Evolutionary conservation across 2,888 invertebrate genomes (phyloP).

Genomic region (Drosophila buzzatii): DNA sequence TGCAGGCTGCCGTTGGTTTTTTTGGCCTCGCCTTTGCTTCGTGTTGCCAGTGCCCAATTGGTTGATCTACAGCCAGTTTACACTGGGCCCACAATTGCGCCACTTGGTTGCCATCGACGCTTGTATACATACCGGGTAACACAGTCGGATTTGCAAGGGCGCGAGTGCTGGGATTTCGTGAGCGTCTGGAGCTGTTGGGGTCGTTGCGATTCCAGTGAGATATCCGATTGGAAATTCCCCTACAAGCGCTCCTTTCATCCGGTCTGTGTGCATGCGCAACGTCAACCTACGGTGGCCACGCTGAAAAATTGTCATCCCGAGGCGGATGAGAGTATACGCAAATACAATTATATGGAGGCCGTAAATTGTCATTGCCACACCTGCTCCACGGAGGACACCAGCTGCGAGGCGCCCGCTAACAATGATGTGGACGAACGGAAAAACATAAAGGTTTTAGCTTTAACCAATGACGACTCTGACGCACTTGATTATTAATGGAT

Average conservation of each 20-base stretch:
- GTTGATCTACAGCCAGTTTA: conserved; percentile 81
- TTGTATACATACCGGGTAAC: conserved; percentile 89
- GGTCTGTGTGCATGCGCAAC: conserved; percentile 91
- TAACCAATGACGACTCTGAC: conserved; percentile 82
- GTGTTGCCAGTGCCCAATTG: conserved; percentile 56
- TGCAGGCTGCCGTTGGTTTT: conserved; percentile 33
- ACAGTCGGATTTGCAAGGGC: conserved; percentile 86
- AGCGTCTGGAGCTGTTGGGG: conserved; percentile 93
- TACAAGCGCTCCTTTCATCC: conserved; percentile 94
- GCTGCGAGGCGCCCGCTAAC: conserved; percentile 88
- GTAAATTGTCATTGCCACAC: conserved; percentile 90
- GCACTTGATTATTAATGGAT: conserved; percentile 81
- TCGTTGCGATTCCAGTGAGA: conserved; percentile 93
- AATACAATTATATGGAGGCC: conserved; percentile 92
- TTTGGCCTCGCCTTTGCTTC: conserved; percentile 25
- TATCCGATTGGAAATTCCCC: conserved; percentile 95
- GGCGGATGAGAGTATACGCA: conserved; percentile 86
- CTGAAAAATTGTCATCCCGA: conserved; percentile 92
- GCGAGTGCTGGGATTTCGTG: conserved; percentile 91
- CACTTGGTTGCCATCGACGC: conserved; percentile 89
- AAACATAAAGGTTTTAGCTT: conserved; percentile 78
- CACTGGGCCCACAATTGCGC: conserved; percentile 84
- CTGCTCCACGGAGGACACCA: conserved; percentile 89
- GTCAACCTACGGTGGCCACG: conserved; percentile 88
- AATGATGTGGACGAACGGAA: conserved; percentile 80